Evolutionary conservation across 2,888 invertebrate genomes (phyloP).

Genomic region (Catocala nupta): DNA sequence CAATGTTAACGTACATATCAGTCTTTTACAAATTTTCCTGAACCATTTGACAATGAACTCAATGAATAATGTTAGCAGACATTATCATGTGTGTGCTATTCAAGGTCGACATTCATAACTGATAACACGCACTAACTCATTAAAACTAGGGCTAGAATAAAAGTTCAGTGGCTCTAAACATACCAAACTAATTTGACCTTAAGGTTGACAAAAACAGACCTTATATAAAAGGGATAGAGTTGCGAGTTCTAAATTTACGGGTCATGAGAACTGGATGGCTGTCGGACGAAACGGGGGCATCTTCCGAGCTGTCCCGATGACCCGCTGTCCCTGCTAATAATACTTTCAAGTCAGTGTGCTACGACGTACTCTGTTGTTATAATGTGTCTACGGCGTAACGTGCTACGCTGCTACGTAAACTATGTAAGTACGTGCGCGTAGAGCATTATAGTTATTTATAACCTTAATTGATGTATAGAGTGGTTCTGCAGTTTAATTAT

Average conservation of each 20-base stretch:
- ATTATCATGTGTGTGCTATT: background rate
- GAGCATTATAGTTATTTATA: slow-evolving; percentile 26
- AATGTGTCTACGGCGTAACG: slow-evolving; percentile 60
- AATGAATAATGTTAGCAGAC: background rate
- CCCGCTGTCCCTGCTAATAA: slow-evolving; percentile 67
- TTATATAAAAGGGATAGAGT: slow-evolving; percentile 23
- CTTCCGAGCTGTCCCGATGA: slow-evolving; percentile 67
- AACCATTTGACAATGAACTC: no score
- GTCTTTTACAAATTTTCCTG: no score
- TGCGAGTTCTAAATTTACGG: slow-evolving; percentile 21
- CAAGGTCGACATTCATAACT: slow-evolving; percentile 11
- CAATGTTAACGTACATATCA: no score
- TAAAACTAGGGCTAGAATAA: slow-evolving; percentile 41
- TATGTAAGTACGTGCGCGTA: slow-evolving; percentile 37
- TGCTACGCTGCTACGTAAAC: slow-evolving; percentile 44
- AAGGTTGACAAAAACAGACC: slow-evolving; percentile 31
- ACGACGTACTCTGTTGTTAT: slow-evolving; percentile 52
- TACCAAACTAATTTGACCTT: slow-evolving; percentile 45
- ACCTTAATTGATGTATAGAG: slow-evolving; percentile 6
- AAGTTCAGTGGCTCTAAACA: slow-evolving; percentile 45
- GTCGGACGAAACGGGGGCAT: slow-evolving; percentile 67
- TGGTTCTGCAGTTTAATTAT: slow-evolving; percentile 25
- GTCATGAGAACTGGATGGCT: slow-evolving; percentile 49
- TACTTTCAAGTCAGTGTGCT: slow-evolving; percentile 62
- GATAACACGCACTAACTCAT: slow-evolving; percentile 36